Base-by-base conservation (phyloP, 2,113 vertebrate genomes). In the Poecile atricapillus region DNA sequence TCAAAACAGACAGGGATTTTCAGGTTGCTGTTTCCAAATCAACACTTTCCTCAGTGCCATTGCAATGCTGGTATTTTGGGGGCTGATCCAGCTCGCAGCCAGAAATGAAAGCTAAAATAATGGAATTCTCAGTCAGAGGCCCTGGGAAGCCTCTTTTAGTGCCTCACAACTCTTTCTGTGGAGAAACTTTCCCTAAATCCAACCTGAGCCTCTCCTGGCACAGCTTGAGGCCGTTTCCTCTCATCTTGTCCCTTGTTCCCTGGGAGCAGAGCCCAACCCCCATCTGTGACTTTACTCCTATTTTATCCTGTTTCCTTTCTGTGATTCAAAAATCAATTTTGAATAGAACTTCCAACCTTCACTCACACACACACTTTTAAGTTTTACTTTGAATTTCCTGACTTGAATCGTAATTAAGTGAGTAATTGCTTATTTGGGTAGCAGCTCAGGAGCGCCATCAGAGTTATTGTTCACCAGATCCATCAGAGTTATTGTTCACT, bases 21-120 rank as follows among this genome's bases (percentile, higher is more conserved):
- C 64, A 87, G 80, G 60, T 78, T 87, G 44, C 39, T 71, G 58
- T 85, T 93, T 95, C 41, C 81, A 90, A 91, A 89, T n/a, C 53
- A 78, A 55, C 56, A 21, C 55, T 75, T 89, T 47, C 23, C 56
- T 9, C 49, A 58, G 56, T 71, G 70, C 18, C 39, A 56, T 41
- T 73, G 55, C 87, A 76, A 3, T 18, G 43, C 37, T 76, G 65
- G 4, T 50, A 23, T 69, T 56, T 83, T 56, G 44, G 17, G 10
- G 62, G 53, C 53, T 69, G 41, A 69, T 52, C 28, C 46, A 73
- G 37, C 58, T n/a, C 5, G 4, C 58, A 69, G 63, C 25, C 27
- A 80, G 62, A 81, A 93, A 79, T 8, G 2, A 86, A 58, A 49
- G 27, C 9, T 31, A 46, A 86, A 87, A 81, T 41, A 69, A 64